These are phyloP conservation scores for Tyrannus savana DNA, from an alignment of 2,113 vertebrate species.

Conservation along the genomic window DNA sequence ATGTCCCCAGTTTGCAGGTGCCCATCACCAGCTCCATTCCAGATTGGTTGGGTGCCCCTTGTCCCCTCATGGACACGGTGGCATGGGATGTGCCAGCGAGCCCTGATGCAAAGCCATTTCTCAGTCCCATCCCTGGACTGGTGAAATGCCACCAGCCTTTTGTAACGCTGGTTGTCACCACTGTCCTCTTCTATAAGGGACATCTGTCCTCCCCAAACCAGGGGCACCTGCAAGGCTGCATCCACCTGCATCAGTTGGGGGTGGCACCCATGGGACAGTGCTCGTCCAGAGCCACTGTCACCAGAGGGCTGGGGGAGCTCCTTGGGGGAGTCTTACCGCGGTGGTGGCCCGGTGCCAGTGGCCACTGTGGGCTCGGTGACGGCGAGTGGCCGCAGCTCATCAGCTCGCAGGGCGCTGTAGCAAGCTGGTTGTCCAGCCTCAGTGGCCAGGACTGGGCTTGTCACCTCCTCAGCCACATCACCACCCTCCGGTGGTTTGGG, in stretches of 20 bases:
- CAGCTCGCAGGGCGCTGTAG: slow-evolving; percentile 87
- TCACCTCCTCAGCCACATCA: slow-evolving; percentile 76
- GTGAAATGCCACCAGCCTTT: background rate
- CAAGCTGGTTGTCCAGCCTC: slow-evolving; percentile 80
- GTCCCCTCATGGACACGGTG: background rate
- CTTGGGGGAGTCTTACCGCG: slow-evolving; percentile 79
- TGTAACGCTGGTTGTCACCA: background rate
- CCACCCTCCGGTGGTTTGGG: slow-evolving; percentile 63
- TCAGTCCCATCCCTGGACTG: background rate
- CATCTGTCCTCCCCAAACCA: background rate
- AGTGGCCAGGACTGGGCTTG: slow-evolving; percentile 84
- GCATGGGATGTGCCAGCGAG: background rate
- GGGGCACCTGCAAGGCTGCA: background rate
- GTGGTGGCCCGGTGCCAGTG: slow-evolving; percentile 60
- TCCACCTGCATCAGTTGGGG: background rate
- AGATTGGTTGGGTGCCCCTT: background rate
- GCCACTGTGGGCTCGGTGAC: slow-evolving; percentile 43
- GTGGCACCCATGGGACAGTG: background rate
- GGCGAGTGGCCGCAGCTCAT: slow-evolving; percentile 85
- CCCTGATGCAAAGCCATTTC: background rate
- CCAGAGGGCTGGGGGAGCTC: rapidly evolving
- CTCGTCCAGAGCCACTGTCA: rapidly evolving
- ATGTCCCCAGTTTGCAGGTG: background rate
- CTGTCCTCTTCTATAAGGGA: background rate
- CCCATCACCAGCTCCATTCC: background rate